Conservation (phyloP, 1,140 invertebrate genomes). For the Trichogramma pretiosum region DNA sequence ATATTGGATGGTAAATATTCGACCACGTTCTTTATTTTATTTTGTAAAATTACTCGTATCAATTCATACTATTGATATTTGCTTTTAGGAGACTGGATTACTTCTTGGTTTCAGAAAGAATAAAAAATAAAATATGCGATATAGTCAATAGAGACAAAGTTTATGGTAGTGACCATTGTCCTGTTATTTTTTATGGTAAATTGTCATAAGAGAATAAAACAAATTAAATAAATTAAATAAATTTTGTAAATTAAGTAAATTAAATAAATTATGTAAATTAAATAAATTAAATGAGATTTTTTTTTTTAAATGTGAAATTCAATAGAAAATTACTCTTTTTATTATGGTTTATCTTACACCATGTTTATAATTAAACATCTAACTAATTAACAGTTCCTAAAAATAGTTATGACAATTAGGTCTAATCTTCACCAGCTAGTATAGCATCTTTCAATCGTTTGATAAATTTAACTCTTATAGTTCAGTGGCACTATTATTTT, state of each 20-base stretch:
- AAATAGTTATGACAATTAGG: not conserved
- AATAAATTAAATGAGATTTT: no score
- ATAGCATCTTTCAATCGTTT: conserved; percentile 93
- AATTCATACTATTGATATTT: no score
- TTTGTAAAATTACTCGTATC: no score
- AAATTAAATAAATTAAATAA: no score
- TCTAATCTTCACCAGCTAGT: conserved; percentile 96
- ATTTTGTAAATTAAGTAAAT: no score
- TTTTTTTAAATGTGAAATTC: no score
- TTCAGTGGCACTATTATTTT: conserved; percentile 91
- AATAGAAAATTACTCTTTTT: no score
- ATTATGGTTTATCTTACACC: not conserved
- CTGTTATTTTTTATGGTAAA: conserved; percentile 63
- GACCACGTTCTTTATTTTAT: conserved; percentile 10
- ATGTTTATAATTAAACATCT: no score
- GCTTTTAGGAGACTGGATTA: conserved; percentile 86
- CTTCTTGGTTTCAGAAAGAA: conserved; percentile 78
- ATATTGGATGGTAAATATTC: conserved; percentile 81
- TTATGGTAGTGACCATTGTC: conserved; percentile 83
- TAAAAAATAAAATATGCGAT: conserved; percentile 71
- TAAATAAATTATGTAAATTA: no score
- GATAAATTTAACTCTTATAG: conserved; percentile 90
- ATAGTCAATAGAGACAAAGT: conserved; percentile 65
- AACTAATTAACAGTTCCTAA: no score
- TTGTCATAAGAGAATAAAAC: conserved; percentile 34